Base-by-base conservation (phyloP, 92 coral and sea anemone species). In the Metridium senile region DNA sequence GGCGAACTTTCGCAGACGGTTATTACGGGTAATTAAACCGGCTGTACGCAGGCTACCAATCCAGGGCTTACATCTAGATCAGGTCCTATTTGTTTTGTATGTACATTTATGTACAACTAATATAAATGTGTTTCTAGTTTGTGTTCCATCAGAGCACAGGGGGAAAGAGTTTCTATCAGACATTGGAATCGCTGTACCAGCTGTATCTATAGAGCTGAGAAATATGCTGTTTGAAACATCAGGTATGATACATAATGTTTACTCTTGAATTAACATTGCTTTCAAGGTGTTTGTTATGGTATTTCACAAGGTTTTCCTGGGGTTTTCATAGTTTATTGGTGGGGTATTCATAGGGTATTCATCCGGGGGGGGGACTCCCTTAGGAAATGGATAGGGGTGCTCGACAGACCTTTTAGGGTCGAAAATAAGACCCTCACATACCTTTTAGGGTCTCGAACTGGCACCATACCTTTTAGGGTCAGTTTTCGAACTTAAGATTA, bases 131-230 rank as follows among this genome's bases (percentile, higher is more conserved):
- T 54, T 58, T 51, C 17, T 49, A 90, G 96, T 90, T 76, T 75
- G 83, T 39, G 96, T 89, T 0, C 96, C 96, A 13, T 53, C 81
- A 19, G 95, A 90, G 46, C 96, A 90, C 78, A 87, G 89, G 57
- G 96, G 96, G 16, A 80, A 81, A 17, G 96, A 90, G 70, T 90
- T 83, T 58, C 65, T 81, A 63, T 87, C 96, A 32, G 96, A 90
- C 47, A 80, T 70, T 18, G 95, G 96, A 11, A 74, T 90, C 11
- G 80, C 83, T 26, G 96, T 90, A 9, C 96, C 96, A 28, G 86
- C 92, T n/a, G 77, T 90, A 28, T 87, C 89, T 1, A 52, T 72
- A 83, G 92, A 90, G 49, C 77, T 90, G 23, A 89, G 73, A 33
- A 78, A 84, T 58, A 58, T 32, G 30, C 62, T 90, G 26, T 59